Evolutionary conservation across 2,888 invertebrate genomes (phyloP).

Genomic region (Arctia plantaginis): DNA sequence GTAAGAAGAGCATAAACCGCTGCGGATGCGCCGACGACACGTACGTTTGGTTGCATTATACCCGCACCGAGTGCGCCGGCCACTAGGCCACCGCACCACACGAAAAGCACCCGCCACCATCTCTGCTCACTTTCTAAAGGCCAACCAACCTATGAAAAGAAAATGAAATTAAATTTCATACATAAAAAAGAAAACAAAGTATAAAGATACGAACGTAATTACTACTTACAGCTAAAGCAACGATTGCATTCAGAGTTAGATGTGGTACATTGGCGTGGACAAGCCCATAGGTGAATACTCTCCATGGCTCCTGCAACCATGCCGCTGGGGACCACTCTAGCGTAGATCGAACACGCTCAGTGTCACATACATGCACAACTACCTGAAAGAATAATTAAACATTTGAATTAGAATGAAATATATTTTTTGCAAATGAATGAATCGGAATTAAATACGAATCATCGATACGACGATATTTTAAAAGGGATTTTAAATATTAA

Average conservation of each 20-base stretch:
- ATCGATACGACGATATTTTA: not conserved
- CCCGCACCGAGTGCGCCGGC: constrained; percentile 92
- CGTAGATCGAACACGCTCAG: constrained; percentile 53
- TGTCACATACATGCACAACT: constrained; percentile 62
- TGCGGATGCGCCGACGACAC: constrained; percentile 95
- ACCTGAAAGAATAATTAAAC: constrained; percentile 53
- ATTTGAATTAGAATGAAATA: not conserved
- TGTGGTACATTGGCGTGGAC: constrained; percentile 92
- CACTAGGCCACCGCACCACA: constrained; percentile 92
- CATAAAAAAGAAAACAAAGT: not conserved
- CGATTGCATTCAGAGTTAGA: constrained; percentile 89
- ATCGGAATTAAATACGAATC: not conserved
- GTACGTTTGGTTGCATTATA: constrained; percentile 90
- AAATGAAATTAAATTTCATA: not conserved
- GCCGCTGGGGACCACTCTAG: constrained; percentile 74
- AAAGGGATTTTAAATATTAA: not conserved
- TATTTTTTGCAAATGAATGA: not conserved
- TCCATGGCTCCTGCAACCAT: constrained; percentile 91
- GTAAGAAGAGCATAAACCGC: constrained; percentile 96
- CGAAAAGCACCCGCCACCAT: constrained; percentile 88
- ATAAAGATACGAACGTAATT: not conserved
- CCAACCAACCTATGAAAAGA: constrained; percentile 79
- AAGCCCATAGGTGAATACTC: constrained; percentile 92
- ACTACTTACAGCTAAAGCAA: constrained; percentile 75
- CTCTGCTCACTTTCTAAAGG: constrained; percentile 91